Base-by-base conservation (phyloP, 2,888 invertebrate genomes). In the Metopia argyrocephala region DNA sequence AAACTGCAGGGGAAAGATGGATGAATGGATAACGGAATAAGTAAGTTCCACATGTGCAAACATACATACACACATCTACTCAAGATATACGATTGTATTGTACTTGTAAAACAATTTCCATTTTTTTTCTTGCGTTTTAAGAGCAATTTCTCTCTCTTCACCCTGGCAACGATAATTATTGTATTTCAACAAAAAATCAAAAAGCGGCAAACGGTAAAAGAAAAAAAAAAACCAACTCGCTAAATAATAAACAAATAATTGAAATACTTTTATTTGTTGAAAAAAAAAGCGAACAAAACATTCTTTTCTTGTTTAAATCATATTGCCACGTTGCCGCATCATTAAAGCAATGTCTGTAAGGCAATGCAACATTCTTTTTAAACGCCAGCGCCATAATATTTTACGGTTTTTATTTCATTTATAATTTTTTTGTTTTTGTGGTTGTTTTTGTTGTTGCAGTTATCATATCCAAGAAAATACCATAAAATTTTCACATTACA, bases 221-320 rank as follows among this genome's bases (percentile, higher is more conserved):
- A 69, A 38, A 15, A 9, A 15, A 38, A 38, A 15, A 38, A 71
- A 52, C 46, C 61, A 71, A 66, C 62, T 76, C 71, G 79, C 76
- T 64, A 76, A 80, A 76, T 68, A 52, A 76, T 80, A 76, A 80
- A 76, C 76, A 80, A 80, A 80, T 80, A 80, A 52, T 80, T 80
- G 68, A 57, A 25, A 80, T 80, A 57, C 68, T 76, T 76, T 59
- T 48, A 27, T 38, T 38, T 38, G 3, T 38, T 38, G 9, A 38
- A 38, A 38, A 38, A 0, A 38, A 38, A 9, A 38, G 15, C 4
- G 15, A 38, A 7, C 7, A 31, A 12, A 31, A 38, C 31, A 31
- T 65, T 15, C 21, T 64, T 64, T 46, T 50, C 48, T 46, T 31
- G 6, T 54, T 27, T 20, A 38, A 46, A 9, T 18, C 48, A 38